These are phyloP conservation scores for Neopipo cinnamomea DNA, from an alignment of 2,113 vertebrate genomes.

Conservation along the genomic window DNA sequence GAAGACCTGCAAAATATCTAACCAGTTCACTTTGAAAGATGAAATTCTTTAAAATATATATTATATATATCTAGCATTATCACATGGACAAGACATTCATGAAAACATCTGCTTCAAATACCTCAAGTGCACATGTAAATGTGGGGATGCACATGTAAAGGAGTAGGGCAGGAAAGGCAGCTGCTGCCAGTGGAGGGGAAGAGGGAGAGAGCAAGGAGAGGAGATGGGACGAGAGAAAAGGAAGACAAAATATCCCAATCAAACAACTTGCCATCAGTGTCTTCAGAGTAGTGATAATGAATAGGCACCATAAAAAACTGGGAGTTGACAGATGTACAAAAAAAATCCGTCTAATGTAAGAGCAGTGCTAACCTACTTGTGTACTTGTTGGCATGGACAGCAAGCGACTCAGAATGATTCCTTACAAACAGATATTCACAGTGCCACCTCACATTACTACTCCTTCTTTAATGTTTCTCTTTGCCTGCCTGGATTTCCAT, in stretches of 20 bases:
- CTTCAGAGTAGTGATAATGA: constrained; percentile 17
- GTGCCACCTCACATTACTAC: constrained; percentile 5
- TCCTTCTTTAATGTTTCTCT: constrained; percentile 43
- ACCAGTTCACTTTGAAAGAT: not conserved
- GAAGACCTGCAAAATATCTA: not conserved
- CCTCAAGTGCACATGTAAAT: not conserved
- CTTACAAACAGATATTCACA: constrained; percentile 17
- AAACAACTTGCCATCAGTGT: not conserved
- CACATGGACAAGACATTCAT: not conserved
- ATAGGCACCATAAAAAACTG: not conserved
- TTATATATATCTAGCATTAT: not conserved
- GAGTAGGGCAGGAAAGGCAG: not conserved
- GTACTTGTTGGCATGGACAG: not conserved
- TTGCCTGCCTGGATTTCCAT: constrained; percentile 59
- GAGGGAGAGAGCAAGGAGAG: not conserved
- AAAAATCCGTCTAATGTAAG: not conserved
- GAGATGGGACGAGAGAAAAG: not conserved
- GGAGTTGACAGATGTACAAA: not conserved
- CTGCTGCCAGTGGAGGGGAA: not conserved
- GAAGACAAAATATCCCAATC: not conserved
- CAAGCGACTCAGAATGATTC: not conserved
- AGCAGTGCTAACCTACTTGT: not conserved
- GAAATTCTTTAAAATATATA: not conserved
- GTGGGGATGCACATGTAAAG: not conserved
- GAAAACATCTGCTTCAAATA: not conserved